phyloP scores from a whole-genome alignment of 2,797 vertebrate genomes.

The Loriculus beryllinus region DNA sequence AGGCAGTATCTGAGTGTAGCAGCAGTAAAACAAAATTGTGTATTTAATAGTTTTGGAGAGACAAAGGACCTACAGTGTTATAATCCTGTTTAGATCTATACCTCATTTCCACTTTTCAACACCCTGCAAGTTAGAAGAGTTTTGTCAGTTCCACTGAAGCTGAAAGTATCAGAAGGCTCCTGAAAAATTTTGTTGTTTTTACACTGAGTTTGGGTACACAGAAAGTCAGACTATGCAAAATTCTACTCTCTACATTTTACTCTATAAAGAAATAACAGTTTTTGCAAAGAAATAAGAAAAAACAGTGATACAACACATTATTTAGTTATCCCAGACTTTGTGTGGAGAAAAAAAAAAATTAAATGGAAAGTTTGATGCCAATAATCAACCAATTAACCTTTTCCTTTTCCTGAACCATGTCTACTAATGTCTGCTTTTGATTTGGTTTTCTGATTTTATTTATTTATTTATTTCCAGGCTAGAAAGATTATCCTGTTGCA shows the following conservation, averaged over 20 bases:
- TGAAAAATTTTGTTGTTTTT: neutral
- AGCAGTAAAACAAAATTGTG: neutral
- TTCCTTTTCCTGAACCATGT: neutral
- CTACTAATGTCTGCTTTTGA: neutral
- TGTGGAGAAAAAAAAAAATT: neutral
- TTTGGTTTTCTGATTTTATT: neutral
- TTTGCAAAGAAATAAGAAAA: neutral
- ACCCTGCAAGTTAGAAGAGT: neutral
- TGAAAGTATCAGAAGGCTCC: neutral
- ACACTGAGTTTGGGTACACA: neutral
- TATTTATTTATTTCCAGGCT: conserved; percentile 65
- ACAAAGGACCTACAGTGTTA: neutral
- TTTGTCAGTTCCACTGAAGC: neutral
- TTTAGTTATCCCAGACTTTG: neutral
- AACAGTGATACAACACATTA: neutral
- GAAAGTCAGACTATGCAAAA: neutral
- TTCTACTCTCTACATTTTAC: neutral
- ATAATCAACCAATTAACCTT: neutral
- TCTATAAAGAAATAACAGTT: neutral
- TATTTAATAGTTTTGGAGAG: neutral
- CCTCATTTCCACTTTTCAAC: neutral
- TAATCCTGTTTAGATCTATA: neutral
- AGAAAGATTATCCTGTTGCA: conserved; percentile 82
- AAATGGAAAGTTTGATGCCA: neutral
- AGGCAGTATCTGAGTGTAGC: neutral